Evolutionary conservation across 2,113 vertebrate genomes (phyloP), one percentile per base, ranked within the genome.

Genomic region (Choloepus hoffmanni): DNA sequence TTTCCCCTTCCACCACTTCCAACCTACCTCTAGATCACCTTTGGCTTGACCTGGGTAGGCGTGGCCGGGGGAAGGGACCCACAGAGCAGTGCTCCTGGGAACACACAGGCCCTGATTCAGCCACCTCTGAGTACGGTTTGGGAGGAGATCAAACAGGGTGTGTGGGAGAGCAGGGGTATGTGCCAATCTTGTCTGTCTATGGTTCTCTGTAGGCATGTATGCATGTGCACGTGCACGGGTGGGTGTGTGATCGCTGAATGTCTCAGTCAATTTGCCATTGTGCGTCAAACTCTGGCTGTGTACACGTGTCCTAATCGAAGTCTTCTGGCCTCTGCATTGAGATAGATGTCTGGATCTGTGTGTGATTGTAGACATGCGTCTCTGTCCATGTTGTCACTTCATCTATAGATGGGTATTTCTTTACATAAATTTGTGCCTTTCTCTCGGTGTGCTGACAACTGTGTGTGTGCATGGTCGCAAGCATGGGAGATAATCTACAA

Each of bases 381-480:
- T 88, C 76, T 88, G 36, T 81, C 82, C 82, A 85, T 73, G 58
- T 21, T 88, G 72, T 63, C 93, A 84, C 43, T 87, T 43, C 76
- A 58, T 62, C 16, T 48, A 48, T 5, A 7, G n/a, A 33, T 60
- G 36, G 83, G 23, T 55, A 58, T 89, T 92, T 93, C 55, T 81
- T 70, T 86, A 33, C 63, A 26, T 48, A 94, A 86, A 40, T 88
- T 40, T 15, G 6, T 83, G 16, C 72, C 74, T 62, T 28, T 45
- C 14, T 73, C 70, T 86, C 12, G 40, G n/a, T 60, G 65, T 23
- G 65, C 65, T 26, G 40, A 24, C 18, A 88, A 48, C n/a, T 72
- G 23, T 86, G 43, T 28, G 33, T 90, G 62, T 91, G 40, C 33
- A 81, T 70, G 65, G 48, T 33, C 45, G 43, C 36, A 67, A 88